These are phyloP conservation scores for Pocillopora damicornis DNA, from an alignment of 64 coral and sea anemone species.

Conservation along the genomic window DNA sequence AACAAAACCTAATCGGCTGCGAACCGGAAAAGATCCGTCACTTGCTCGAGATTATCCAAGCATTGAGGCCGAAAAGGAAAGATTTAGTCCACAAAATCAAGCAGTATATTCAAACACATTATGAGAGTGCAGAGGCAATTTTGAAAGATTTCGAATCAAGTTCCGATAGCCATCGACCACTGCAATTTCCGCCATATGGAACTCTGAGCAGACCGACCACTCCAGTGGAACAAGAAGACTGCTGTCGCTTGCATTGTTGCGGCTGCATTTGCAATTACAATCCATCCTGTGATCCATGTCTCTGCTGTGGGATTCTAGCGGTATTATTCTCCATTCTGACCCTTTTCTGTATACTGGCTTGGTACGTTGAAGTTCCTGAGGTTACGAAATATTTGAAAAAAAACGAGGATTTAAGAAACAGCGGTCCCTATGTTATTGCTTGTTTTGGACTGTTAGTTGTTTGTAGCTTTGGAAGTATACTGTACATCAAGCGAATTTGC, in stretches of 20 bases:
- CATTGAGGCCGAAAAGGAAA: constrained; percentile 47
- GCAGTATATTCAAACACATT: constrained; percentile 26
- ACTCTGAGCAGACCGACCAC: not conserved
- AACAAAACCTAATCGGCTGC: constrained; percentile 42
- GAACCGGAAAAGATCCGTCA: constrained; percentile 44
- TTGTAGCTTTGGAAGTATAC: not conserved
- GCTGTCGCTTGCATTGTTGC: not conserved
- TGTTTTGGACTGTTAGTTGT: not conserved
- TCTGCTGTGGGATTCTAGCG: not conserved
- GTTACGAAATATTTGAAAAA: not conserved
- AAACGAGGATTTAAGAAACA: not conserved
- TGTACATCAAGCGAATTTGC: not conserved
- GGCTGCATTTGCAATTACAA: constrained; percentile 8
- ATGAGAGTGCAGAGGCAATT: not conserved
- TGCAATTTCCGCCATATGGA: not conserved
- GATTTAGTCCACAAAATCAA: constrained; percentile 62
- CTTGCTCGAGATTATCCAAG: constrained; percentile 46
- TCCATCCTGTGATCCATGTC: not conserved
- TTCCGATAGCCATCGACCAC: no score
- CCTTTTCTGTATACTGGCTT: not conserved
- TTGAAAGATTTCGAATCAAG: not conserved
- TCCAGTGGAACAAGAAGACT: not conserved
- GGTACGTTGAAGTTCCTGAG: not conserved
- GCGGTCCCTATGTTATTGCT: not conserved
- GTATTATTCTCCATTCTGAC: not conserved